Percentiles rank a stretch among this genome's conserved stretches.
Conservation (phyloP, 2,113 vertebrate species). For the Passer domesticus region DNA sequence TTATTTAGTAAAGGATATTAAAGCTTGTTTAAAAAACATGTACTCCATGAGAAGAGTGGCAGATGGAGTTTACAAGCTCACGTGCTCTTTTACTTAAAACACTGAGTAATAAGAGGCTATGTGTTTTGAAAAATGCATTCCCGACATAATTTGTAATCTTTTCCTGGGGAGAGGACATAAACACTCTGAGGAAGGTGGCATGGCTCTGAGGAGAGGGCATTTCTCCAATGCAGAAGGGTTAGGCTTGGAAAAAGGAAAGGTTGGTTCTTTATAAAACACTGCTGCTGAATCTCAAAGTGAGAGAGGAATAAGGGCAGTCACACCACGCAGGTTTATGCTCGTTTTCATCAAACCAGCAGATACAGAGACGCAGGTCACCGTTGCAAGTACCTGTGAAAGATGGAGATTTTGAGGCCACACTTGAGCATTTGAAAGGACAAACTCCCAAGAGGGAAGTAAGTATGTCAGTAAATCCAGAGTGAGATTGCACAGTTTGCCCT, state of each 20-base stretch:
- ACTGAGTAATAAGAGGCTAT: background rate
- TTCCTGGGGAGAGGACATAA: background rate
- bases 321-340: background rate
- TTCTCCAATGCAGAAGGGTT: background rate
- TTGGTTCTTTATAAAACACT: background rate
- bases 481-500: background rate
- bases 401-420: background rate
- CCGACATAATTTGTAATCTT: background rate
- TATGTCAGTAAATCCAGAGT: background rate
- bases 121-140: background rate
- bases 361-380: background rate
- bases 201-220: background rate
- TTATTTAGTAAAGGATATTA: background rate
- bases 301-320: background rate
- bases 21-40: conserved; percentile 6
- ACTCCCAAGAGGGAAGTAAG: background rate
- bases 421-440: background rate
- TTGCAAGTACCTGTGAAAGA: background rate
- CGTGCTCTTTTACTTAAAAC: background rate
- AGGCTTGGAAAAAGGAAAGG: background rate
- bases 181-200: background rate
- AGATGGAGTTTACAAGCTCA: background rate
- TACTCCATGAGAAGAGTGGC: background rate
- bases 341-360: background rate
- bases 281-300: background rate